Evolutionary conservation across 2,797 vertebrate species (phyloP), one percentile per base, ranked within the genome.

Genomic region (Leucoraja ocellata): DNA sequence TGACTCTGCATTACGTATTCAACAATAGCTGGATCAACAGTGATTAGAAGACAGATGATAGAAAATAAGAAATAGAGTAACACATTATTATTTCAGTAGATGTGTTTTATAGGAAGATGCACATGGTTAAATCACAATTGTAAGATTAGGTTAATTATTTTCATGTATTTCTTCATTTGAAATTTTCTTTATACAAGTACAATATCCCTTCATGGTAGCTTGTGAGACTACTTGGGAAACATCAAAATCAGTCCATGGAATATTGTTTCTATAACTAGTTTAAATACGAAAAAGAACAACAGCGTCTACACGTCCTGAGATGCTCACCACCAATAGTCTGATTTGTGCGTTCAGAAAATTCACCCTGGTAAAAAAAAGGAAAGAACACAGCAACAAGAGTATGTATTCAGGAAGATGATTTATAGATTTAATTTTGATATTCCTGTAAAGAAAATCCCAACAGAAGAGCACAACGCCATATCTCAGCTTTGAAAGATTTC

Each of bases 341-440:
- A 54, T 54, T 76, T 74, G 10, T 76, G 68, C 28, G 16, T 46
- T 46, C 32, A 92, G 71, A 74, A 76, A 74, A 76, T 74, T 28
- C 8, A 74, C 73, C 25, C 36, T 73, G 39, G 36, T 23, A 74
- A 90, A 90, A 68, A 91, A 39, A 91, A 4, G 68, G 32, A 74
- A 74, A 91, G 25, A 91, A 14, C 39, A 23, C 54, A 68, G 39
- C 73, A 11, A 13, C 46, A 92, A 92, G 71, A 23, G 71, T 76
- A 16, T 74, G 21, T 92, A 92, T 92, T 74, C 36, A 92, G 39
- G 71, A 46, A 92, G 25, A 92, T 92, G 90, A 92, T 92, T 92
- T 92, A 92, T 92, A 92, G 90, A 92, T 92, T 92, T 92, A 92
- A 92, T 92, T 92, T 92, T 92, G 90, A 58, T 68, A 65, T 76